Conservation (phyloP, 1,140 invertebrate genomes). For the Atta cephalotes region DNA sequence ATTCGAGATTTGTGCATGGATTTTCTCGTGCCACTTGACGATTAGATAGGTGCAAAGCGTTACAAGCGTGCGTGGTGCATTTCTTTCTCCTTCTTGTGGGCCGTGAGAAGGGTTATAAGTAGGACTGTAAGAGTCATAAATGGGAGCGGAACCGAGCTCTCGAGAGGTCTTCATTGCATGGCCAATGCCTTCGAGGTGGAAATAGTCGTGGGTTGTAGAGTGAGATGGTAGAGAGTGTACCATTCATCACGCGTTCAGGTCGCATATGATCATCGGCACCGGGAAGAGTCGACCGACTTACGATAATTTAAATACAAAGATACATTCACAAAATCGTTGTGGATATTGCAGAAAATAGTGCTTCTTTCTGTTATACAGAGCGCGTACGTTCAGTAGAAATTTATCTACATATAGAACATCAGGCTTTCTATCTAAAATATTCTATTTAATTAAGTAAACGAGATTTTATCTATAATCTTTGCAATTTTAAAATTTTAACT, state of each 20-base stretch:
- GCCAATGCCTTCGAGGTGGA: constrained; percentile 50
- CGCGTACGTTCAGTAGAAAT: background rate
- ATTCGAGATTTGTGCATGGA: background rate
- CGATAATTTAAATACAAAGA: constrained; percentile 48
- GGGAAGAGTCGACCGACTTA: constrained; percentile 37
- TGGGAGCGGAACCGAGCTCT: constrained; percentile 66
- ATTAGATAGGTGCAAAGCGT: constrained; percentile 31
- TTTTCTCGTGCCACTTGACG: background rate
- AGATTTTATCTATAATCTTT: constrained; percentile 22
- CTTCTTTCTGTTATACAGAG: background rate
- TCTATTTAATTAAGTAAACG: background rate
- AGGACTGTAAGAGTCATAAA: constrained; percentile 70
- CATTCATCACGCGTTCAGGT: constrained; percentile 19
- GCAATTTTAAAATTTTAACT: background rate
- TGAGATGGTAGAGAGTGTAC: constrained; percentile 7
- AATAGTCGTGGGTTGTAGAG: constrained; percentile 35
- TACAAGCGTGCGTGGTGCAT: constrained; percentile 35
- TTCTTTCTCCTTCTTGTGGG: constrained; percentile 48
- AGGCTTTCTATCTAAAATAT: background rate
- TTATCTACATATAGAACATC: background rate
- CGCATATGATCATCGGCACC: constrained; percentile 11
- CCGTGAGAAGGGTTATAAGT: constrained; percentile 66
- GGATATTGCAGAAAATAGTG: background rate
- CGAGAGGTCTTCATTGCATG: constrained; percentile 64
- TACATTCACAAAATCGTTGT: constrained; percentile 10